A percentile compares a stretch with the other conserved stretches of the same genome.
Evolutionary conservation across 2,888 invertebrate species (phyloP).

Genomic region (Microdon myrmicae): DNA sequence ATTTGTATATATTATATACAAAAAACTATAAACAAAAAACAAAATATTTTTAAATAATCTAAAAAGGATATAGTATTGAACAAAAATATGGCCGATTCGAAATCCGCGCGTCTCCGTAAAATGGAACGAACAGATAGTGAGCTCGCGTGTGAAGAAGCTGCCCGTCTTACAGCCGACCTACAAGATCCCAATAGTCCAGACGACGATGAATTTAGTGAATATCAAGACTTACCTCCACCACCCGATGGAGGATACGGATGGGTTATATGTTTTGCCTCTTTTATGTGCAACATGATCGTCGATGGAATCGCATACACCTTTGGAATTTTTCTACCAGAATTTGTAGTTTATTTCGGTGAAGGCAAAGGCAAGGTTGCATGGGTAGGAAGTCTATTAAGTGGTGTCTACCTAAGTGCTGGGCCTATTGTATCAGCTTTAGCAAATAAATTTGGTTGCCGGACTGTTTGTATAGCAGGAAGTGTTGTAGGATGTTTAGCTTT

Average conservation of each 20-base stretch:
- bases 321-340: constrained; percentile 87
- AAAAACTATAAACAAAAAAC: constrained; percentile 2
- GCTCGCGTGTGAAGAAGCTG: constrained; percentile 85
- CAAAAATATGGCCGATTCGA: constrained; percentile 58
- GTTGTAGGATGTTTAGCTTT: constrained; percentile 86
- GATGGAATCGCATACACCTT: constrained; percentile 99
- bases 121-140: constrained; percentile 82
- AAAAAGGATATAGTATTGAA: too few relatives aligned
- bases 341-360: constrained; percentile 83
- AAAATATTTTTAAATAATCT: too few relatives aligned
- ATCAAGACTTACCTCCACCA: constrained; percentile 84
- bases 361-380: constrained; percentile 90
- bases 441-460: constrained; percentile 94
- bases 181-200: constrained; percentile 71
- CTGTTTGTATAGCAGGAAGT: constrained; percentile 92
- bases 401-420: constrained; percentile 95
- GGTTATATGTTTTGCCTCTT: constrained; percentile 95
- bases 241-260: constrained; percentile 92
- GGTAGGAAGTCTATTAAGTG: constrained; percentile 94
- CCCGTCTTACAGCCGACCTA: constrained; percentile 76
- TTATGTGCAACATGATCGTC: constrained; percentile 97
- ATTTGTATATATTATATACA: constrained; percentile 1
- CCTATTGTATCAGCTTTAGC: constrained; percentile 95
- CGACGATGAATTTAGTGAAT: constrained; percentile 75
- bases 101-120: constrained; percentile 63